Evolutionary conservation across 2,113 vertebrate species (phyloP), one percentile per base, ranked within the genome.

Genomic region (Paramormyrops kingsleyae): DNA sequence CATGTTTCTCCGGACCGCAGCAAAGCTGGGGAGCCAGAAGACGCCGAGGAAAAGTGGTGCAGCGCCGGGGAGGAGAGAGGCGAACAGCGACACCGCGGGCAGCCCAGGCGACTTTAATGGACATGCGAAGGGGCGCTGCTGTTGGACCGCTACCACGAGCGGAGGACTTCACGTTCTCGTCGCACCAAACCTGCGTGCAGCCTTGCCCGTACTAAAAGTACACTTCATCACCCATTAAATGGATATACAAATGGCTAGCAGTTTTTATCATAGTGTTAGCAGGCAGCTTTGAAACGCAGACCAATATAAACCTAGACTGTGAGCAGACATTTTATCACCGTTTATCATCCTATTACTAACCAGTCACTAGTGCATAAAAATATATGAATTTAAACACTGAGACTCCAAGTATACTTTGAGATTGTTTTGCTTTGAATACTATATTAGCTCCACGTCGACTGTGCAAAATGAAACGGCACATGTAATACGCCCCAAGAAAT

Each of bases 1-100:
- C 98, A 98, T 99, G 83, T 95, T 95, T 56, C 89, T 83, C 83
- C 87, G 66, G 88, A 86, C 49, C 77, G 39, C 77, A 88, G 85
- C 84, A 2, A 27, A 42, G 66, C 31, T 89, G 53, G 50, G 80
- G 80, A 62, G 35, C 80, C 80, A 19, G 83, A 59, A 46, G 35
- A 47, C 52, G n/a, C 66, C 47, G 88, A 89, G 88, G 62, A 88
- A 53, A 52, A 89, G n/a, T 35, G 80, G 49, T 89, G 50, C 89
- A 80, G 89, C 50, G 42, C 50, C 80, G 52, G 59, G 27, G 46
- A 56, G 17, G 87, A 39, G 24, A n/a, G n/a, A 62, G 31, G 24
- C 24, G 39, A 89, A 89, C 89, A 89, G 89, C 89, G 89, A 89
- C 89, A 44, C 77, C 42, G 50, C 52, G 50, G 89, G 77, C 66